Evolutionary conservation across 2,888 invertebrate species (phyloP).

Genomic region (Biston betularia): DNA sequence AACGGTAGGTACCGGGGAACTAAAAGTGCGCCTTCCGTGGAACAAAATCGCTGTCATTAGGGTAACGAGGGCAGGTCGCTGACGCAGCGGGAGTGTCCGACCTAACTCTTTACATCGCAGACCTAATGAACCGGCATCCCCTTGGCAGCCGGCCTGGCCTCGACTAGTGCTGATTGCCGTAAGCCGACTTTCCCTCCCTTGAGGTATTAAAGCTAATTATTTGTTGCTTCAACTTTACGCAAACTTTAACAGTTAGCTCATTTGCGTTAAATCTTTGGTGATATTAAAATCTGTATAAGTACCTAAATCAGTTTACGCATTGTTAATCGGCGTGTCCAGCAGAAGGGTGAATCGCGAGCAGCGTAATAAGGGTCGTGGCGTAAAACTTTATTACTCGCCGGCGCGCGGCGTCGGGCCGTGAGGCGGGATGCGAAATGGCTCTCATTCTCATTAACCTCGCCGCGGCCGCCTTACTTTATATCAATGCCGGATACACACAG

Average conservation of each 20-base stretch:
- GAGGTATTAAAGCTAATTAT: constrained; percentile 55
- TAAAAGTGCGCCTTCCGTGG: constrained; percentile 76
- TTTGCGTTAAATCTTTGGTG: constrained; percentile 31
- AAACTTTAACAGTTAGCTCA: constrained; percentile 45
- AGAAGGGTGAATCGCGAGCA: constrained; percentile 64
- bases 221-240: constrained; percentile 30
- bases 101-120: constrained; percentile 73
- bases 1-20: constrained; percentile 74
- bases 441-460: constrained; percentile 79
- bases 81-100: constrained; percentile 73
- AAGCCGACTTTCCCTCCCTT: constrained; percentile 56
- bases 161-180: constrained; percentile 61
- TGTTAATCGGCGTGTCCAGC: constrained; percentile 74
- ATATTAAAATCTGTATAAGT: constrained; percentile 49
- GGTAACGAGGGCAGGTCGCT: constrained; percentile 80
- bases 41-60: constrained; percentile 83
- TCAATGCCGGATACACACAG: constrained; percentile 66
- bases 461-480: constrained; percentile 65
- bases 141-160: constrained; percentile 64
- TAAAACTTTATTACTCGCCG: constrained; percentile 77
- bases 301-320: constrained; percentile 72
- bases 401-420: constrained; percentile 67
- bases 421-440: constrained; percentile 73
- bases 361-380: constrained; percentile 74
- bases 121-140: constrained; percentile 77